These are phyloP conservation scores for Xenops minutus DNA, from an alignment of 2,797 vertebrate species.

Conservation along the genomic window DNA sequence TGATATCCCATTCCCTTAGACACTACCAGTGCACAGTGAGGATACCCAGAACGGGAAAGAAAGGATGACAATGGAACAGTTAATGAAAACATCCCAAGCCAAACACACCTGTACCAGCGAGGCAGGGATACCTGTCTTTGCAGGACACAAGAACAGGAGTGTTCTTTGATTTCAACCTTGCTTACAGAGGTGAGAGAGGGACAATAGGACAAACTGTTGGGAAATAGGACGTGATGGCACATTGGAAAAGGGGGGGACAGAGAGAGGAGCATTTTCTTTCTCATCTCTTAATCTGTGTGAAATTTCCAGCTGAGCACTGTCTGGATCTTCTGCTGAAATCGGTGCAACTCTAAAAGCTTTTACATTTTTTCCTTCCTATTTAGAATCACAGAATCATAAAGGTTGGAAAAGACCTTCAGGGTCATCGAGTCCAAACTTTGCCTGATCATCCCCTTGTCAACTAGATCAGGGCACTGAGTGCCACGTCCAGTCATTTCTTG, in stretches of 20 bases:
- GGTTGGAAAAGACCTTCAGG: neutral
- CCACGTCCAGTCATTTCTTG: neutral
- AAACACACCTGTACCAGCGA: too few species aligned
- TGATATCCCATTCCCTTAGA: neutral
- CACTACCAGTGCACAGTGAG: neutral
- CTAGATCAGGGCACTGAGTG: neutral
- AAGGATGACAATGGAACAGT: neutral
- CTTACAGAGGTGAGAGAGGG: neutral
- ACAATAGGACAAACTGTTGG: neutral
- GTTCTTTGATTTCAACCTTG: neutral
- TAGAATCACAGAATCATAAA: neutral
- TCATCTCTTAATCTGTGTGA: neutral
- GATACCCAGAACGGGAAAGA: neutral
- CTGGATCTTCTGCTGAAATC: neutral
- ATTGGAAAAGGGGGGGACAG: neutral
- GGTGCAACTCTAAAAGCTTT: neutral
- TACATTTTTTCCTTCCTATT: neutral
- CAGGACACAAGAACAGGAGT: neutral
- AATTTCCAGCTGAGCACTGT: neutral
- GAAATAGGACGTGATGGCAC: neutral
- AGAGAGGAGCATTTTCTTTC: neutral
- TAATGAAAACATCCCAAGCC: neutral
- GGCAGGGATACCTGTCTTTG: neutral
- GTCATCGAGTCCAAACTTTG: accelerated
- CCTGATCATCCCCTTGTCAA: neutral